These are phyloP conservation scores for Uloborus plumipes DNA, from an alignment of 2,888 invertebrate genomes.

Conservation along the genomic window DNA sequence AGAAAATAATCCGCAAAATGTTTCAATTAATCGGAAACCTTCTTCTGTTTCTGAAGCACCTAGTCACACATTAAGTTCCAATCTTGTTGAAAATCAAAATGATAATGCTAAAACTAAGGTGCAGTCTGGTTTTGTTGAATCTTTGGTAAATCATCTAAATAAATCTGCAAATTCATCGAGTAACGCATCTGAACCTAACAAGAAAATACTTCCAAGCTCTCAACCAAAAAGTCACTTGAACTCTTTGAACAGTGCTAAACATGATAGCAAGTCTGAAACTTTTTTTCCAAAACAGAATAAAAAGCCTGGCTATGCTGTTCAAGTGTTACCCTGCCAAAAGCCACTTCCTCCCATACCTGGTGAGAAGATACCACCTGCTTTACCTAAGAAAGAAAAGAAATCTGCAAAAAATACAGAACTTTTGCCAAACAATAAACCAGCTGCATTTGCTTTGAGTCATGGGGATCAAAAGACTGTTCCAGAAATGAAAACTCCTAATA, in stretches of 20 bases:
- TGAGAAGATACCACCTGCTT: constrained; percentile 34
- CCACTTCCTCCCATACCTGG: neutral
- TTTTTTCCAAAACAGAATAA: neutral
- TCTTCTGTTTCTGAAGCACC: too few species aligned
- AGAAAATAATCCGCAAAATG: too few species aligned
- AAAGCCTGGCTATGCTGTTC: constrained; percentile 50
- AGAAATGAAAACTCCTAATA: constrained; percentile 1
- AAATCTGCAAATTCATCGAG: constrained; percentile 26
- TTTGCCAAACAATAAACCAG: too few species aligned
- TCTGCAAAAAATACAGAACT: neutral
- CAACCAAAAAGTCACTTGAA: neutral
- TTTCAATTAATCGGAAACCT: too few species aligned
- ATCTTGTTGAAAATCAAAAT: neutral
- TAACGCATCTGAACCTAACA: constrained; percentile 10
- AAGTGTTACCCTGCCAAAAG: constrained; percentile 1
- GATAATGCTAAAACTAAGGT: constrained; percentile 9
- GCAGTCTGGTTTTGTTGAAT: constrained; percentile 33
- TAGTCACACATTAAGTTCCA: too few species aligned
- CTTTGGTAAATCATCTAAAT: constrained; percentile 45
- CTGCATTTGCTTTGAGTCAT: neutral
- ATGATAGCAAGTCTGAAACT: constrained; percentile 3
- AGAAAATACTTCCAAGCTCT: neutral
- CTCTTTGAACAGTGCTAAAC: constrained; percentile 1
- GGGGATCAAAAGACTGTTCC: neutral
- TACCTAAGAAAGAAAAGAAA: constrained; percentile 49